These are phyloP conservation scores for Arenaria interpres DNA, from an alignment of 2,113 vertebrate species.

Conservation along the genomic window DNA sequence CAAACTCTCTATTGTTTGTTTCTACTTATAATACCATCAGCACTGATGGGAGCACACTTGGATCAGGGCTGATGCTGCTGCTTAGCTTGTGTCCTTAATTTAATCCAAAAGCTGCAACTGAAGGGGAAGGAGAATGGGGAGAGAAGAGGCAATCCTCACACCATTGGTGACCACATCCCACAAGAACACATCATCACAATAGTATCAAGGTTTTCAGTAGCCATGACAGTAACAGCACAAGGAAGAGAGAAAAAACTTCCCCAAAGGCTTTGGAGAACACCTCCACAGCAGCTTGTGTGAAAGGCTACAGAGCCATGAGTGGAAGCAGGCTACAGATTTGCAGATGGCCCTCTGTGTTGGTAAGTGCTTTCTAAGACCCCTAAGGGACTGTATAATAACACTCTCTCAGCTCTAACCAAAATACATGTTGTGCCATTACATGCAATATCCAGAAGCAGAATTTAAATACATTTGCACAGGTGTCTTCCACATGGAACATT, in stretches of 20 bases:
- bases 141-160: neutral
- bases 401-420: constrained; percentile 68
- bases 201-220: neutral
- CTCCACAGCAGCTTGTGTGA: neutral
- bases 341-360: neutral
- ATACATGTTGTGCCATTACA: constrained; percentile 54
- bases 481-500: neutral
- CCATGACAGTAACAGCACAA: neutral
- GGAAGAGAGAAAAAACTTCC: neutral
- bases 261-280: neutral
- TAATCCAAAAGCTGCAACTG: neutral
- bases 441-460: neutral
- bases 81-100: neutral
- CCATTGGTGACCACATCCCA: neutral
- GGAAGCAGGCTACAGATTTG: neutral
- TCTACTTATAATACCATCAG: neutral
- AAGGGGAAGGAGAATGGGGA: neutral
- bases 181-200: neutral
- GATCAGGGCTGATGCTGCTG: neutral
- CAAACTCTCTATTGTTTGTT: neutral
- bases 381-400: neutral
- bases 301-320: neutral
- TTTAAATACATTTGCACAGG: neutral
- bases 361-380: neutral
- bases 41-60: neutral